Base-by-base conservation (phyloP, 2,113 vertebrate species). In the Cyphomyrus plagiostoma region DNA sequence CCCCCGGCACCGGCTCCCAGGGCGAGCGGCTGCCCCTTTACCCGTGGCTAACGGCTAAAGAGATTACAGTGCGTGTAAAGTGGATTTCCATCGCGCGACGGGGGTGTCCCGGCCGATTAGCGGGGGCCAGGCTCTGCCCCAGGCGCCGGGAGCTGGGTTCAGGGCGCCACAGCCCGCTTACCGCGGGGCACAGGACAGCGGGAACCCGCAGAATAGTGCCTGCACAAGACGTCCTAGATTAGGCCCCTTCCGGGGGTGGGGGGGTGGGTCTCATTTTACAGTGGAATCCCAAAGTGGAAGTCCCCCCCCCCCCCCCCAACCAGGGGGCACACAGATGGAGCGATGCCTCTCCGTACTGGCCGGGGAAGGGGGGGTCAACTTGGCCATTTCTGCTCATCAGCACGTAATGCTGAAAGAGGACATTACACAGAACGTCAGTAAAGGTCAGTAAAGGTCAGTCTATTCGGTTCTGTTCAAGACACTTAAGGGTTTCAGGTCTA, bases 41-140 rank as follows among this genome's bases (percentile, higher is more conserved):
- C 97, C 97, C 96, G 95, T 97, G 97, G 96, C 96, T 97, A 98
- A 94, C 97, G 96, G 96, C 96, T 98, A 98, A 99, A 98, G 97
- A 98, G 98, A 99, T 99, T 99, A 99, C 98, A 99, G 98, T 96
- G 96, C 96, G 94, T 95, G 94, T 96, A 98, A 99, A 99, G 96
- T 97, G 98, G 98, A 99, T 99, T 99, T 97, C 96, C 97, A 98
- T 97, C 97, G 92, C 95, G 97, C 95, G 17, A 93, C 96, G 94
- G 92, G 96, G 96, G 97, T 97, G 97, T 96, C 96, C 95, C 94
- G 94, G 95, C 96, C 94, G 97, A 99, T 98, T 98, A 99, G 96
- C 94, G 94, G 93, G 93, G 95, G 93, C 96, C 96, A 96, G 92
- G 92, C 93, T 94, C 95, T 92, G 95, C 95, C 95, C 94, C 90